These are phyloP conservation scores for Rugalucina vietnamica DNA, from an alignment of 2,888 invertebrate genomes.

Conservation along the genomic window DNA sequence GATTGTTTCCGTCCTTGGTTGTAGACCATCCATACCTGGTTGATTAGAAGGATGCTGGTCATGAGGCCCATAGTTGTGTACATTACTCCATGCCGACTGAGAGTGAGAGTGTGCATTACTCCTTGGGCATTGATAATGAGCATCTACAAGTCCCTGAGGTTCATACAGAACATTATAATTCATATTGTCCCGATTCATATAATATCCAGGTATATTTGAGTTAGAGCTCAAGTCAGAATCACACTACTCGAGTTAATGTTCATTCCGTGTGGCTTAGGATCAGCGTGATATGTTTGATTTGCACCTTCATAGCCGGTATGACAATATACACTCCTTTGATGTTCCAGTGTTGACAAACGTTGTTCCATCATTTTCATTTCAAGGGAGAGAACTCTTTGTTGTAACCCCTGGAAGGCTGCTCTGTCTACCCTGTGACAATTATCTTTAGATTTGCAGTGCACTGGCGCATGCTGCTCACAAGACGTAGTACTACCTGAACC, in stretches of 20 bases:
- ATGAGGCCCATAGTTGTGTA: too few species aligned
- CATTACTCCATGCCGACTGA: too few species aligned
- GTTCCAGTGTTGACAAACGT: background rate
- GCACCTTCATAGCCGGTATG: too few species aligned
- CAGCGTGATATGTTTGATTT: background rate
- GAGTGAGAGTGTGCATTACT: too few species aligned
- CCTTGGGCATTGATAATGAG: too few species aligned
- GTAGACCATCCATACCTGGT: too few species aligned
- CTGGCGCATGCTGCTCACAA: background rate
- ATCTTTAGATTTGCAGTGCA: background rate
- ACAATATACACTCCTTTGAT: background rate
- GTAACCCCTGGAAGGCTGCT: background rate
- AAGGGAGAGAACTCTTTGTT: background rate
- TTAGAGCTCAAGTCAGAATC: background rate
- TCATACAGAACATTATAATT: too few species aligned
- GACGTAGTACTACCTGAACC: background rate
- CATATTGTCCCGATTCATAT: too few species aligned
- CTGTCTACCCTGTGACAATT: background rate
- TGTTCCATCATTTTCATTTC: background rate
- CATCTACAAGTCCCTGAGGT: too few species aligned
- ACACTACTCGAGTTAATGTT: background rate
- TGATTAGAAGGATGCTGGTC: too few species aligned
- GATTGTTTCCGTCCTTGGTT: too few species aligned
- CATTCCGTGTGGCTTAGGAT: background rate
- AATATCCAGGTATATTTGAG: background rate